Conservation (phyloP, 92 coral and sea anemone species). For the Porites divaricata region DNA sequence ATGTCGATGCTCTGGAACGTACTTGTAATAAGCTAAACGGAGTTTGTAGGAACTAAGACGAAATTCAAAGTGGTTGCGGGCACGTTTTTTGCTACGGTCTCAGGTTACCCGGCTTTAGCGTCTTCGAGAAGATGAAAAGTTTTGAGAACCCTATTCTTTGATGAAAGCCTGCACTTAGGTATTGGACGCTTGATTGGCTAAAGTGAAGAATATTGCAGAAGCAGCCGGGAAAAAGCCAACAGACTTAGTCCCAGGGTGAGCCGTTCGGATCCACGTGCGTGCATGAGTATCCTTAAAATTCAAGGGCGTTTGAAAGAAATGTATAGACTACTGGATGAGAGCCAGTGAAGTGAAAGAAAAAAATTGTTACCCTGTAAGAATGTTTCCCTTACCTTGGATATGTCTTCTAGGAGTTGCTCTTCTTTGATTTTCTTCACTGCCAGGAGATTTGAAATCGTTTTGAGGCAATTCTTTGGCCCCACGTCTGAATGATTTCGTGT, state of each 20-base stretch:
- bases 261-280: conserved; percentile 26
- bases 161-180: not conserved
- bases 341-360: not conserved
- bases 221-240: conserved; percentile 9
- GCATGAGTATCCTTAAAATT: conserved; percentile 12
- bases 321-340: conserved; percentile 17
- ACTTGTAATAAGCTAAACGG: too few species aligned
- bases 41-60: too few species aligned
- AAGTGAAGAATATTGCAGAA: not conserved
- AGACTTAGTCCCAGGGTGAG: not conserved
- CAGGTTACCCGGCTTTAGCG: conserved; percentile 18
- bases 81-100: conserved; percentile 25
- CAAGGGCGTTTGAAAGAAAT: conserved; percentile 21
- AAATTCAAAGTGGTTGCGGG: not conserved
- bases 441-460: not conserved
- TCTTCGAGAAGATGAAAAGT: not conserved
- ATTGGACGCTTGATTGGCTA: conserved; percentile 14
- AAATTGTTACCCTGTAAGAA: not conserved
- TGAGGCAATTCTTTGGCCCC: not conserved
- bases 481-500: not conserved
- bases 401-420: not conserved
- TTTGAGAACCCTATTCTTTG: not conserved
- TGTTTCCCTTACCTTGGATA: conserved; percentile 7
- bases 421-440: not conserved
- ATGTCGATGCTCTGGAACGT: too few species aligned